phyloP scores from a whole-genome alignment of 2,888 invertebrate species.

The Drosophila atroscutellata region DNA sequence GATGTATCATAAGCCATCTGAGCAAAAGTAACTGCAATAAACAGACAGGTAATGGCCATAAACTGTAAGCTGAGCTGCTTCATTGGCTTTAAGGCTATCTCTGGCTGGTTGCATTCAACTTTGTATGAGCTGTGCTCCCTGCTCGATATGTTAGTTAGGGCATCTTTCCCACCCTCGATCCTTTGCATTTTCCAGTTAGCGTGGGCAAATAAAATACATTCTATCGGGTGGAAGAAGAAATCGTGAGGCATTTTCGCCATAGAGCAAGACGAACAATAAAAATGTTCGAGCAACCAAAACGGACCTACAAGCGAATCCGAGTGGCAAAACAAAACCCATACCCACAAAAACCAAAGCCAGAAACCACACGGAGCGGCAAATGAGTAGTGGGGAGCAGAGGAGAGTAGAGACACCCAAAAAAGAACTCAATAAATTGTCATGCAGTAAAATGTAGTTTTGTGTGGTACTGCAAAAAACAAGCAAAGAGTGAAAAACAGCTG shows the following conservation, averaged over 20 bases:
- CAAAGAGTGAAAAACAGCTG: conserved; percentile 15
- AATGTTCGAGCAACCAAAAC: conserved; percentile 72
- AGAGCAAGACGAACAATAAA: conserved; percentile 68
- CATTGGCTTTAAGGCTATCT: conserved; percentile 47
- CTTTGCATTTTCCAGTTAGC: conserved; percentile 16
- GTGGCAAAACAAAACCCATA: conserved; percentile 43
- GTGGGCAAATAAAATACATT: conserved; percentile 55
- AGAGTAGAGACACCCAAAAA: conserved; percentile 41
- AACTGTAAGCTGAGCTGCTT: conserved; percentile 37
- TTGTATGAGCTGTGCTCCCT: conserved; percentile 35
- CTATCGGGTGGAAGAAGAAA: conserved; percentile 46
- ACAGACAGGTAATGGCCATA: conserved; percentile 49
- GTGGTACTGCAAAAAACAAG: conserved; percentile 42
- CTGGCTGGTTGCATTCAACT: conserved; percentile 32
- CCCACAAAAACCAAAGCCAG: conserved; percentile 38
- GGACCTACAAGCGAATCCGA: conserved; percentile 42
- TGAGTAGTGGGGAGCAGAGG: conserved; percentile 32
- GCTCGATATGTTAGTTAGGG: conserved; percentile 31
- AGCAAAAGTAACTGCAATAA: conserved; percentile 18
- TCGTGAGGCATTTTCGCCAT: conserved; percentile 50
- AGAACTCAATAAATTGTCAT: conserved; percentile 81
- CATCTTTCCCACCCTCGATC: conserved; percentile 2
- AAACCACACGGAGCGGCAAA: conserved; percentile 60
- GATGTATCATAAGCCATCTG: conserved; percentile 7
- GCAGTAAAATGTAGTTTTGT: conserved; percentile 78